Evolutionary conservation across 2,113 vertebrate species (phyloP).

Genomic region (Oncorhynchus nerka): DNA sequence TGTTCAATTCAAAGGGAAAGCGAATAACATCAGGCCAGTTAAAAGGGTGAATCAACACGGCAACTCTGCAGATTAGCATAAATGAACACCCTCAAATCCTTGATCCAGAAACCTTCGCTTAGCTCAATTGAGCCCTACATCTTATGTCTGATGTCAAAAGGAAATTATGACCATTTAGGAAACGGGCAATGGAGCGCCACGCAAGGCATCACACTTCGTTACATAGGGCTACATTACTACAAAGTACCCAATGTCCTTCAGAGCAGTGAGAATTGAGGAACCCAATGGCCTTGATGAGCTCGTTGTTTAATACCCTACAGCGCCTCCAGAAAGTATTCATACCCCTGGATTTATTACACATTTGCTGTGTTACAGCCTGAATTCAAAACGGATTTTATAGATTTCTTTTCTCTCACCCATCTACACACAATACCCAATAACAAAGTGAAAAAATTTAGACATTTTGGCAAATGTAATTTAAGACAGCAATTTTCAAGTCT

Average conservation of each 20-base stretch:
- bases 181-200: slow-evolving; percentile 41
- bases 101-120: slow-evolving; percentile 17
- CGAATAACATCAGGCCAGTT: not conserved
- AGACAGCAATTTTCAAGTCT: too few species aligned
- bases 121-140: slow-evolving; percentile 48
- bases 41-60: not conserved
- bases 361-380: too few species aligned
- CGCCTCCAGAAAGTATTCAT: too few species aligned
- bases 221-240: slow-evolving; percentile 5
- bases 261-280: not conserved
- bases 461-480: too few species aligned
- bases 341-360: too few species aligned
- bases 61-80: not conserved
- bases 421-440: too few species aligned
- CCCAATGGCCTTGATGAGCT: slow-evolving; percentile 32
- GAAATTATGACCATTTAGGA: slow-evolving; percentile 41
- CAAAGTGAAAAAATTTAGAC: too few species aligned
- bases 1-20: not conserved
- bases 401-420: too few species aligned
- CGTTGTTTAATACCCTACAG: slow-evolving; percentile 26
- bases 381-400: too few species aligned
- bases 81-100: not conserved
- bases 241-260: slow-evolving; percentile 1
- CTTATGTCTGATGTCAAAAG: slow-evolving; percentile 30
- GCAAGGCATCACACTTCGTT: slow-evolving; percentile 14